Conservation (phyloP, 2,797 vertebrate species). For the Microctenopoma lineatum region DNA sequence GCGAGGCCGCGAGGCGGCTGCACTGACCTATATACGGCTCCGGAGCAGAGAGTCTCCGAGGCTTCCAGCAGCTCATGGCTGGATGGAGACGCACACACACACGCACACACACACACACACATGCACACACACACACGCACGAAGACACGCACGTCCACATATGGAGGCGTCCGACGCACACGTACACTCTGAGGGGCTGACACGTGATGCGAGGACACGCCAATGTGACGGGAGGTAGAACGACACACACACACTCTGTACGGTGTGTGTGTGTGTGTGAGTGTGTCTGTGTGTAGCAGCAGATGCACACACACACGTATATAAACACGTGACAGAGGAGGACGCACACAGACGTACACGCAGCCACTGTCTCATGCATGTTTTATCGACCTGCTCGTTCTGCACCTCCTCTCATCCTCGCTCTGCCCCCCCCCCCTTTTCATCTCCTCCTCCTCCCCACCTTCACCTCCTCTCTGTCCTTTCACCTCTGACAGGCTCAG, state of each 20-base stretch:
- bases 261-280: no score
- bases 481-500: conserved; percentile 16
- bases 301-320: neutral
- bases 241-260: conserved; percentile 1
- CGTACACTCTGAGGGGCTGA: neutral
- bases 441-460: no score
- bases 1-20: conserved; percentile 28
- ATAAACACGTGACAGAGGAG: neutral
- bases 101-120: conserved; percentile 9
- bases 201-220: conserved; percentile 49
- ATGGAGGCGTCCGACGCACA: conserved; percentile 35
- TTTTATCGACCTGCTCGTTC: conserved; percentile 59
- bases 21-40: conserved; percentile 61
- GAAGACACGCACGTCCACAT: conserved; percentile 8
- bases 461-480: no score
- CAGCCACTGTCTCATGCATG: conserved; percentile 58
- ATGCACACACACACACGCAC: conserved; percentile 14
- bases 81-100: conserved; percentile 33
- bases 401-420: conserved; percentile 42
- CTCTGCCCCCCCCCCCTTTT: conserved; percentile 27
- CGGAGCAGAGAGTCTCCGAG: conserved; percentile 32
- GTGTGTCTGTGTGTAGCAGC: neutral
- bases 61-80: conserved; percentile 56
- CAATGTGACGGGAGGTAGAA: neutral
- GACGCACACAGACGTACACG: neutral